Evolutionary conservation across 2,888 invertebrate genomes (phyloP).

Genomic region (Drosophila paracracens): DNA sequence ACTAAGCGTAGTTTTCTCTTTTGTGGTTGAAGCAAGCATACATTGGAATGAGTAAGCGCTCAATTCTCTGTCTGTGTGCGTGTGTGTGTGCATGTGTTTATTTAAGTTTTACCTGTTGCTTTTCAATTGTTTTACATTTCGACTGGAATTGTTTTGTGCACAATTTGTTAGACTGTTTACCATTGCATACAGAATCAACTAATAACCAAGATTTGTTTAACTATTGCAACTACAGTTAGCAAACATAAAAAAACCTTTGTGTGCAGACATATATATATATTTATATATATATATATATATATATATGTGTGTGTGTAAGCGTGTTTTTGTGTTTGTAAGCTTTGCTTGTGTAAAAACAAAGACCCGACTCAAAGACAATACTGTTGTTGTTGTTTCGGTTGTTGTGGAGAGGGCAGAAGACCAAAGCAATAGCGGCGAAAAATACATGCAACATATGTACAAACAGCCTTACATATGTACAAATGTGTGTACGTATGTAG

Average conservation of each 20-base stretch:
- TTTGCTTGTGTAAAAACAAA: conserved; percentile 67
- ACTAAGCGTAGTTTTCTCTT: conserved; percentile 75
- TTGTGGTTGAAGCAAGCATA: conserved; percentile 63
- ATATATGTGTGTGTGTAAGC: not conserved
- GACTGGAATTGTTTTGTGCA: conserved; percentile 59
- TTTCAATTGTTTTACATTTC: conserved; percentile 71
- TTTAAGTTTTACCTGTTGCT: conserved; percentile 69
- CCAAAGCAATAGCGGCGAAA: conserved; percentile 50
- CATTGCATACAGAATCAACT: conserved; percentile 51
- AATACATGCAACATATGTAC: conserved; percentile 37
- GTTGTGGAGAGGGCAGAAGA: conserved; percentile 54
- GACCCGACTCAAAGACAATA: conserved; percentile 49
- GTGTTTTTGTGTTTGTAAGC: conserved; percentile 34
- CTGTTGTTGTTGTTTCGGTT: conserved; percentile 56
- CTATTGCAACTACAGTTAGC: conserved; percentile 54
- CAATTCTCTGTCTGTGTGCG: conserved; percentile 28
- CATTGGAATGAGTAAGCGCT: conserved; percentile 44
- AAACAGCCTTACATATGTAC: conserved; percentile 13
- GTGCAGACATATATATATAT: not conserved
- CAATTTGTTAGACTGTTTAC: conserved; percentile 51
- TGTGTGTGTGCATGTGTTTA: conserved; percentile 43
- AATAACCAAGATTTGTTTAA: conserved; percentile 50
- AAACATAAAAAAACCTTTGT: conserved; percentile 4
- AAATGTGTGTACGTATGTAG: conserved; percentile 34
- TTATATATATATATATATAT: not conserved